Evolutionary conservation across 1,140 invertebrate species (phyloP), one percentile per base, ranked within the genome.

Genomic region (Penaeus vannamei): DNA sequence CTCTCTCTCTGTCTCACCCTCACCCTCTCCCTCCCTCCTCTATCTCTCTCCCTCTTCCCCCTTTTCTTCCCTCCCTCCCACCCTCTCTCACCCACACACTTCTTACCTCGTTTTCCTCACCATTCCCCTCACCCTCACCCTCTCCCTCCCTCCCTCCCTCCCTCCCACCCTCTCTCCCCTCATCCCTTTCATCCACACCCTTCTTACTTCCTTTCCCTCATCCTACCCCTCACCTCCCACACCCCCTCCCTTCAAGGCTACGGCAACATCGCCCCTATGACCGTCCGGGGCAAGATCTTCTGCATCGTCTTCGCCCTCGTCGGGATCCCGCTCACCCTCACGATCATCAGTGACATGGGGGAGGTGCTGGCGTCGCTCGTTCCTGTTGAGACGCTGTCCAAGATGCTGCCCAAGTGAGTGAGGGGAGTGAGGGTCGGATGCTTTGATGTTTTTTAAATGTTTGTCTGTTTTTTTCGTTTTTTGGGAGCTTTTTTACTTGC

Each of bases 231-330:
- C 17, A 60, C 86, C 83, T 10, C 42, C 23, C 72, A 29, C 0
- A 0, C 29, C 2, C 60, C 22, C 29, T n/a, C 76, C 22, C 20
- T 42, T 3, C 60, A 80, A 88, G 98, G 98, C 87, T 99, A 99
- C 93, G 98, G 98, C 77, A 98, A 99, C 92, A 97, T 99, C 90
- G 97, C 97, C 22, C 98, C 98, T 1, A 95, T 96, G 60, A 99
- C 98, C 5, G 95, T 95, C 87, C 94, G 95, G 92, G 98, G 98
- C 17, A 95, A 97, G 85, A 93, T 96, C 42, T 97, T 98, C 92
- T 99, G 98, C 93, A 98, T 99, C 77, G 93, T 97, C 23, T 99
- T 98, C 93, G 98, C 98, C 17, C 94, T 98, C 76, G 95, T 99
- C 62, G 98, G 98, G 23, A 98, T 98, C 92, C 98, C 98, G 2